These are phyloP conservation scores for Corydoras maculifer DNA, from an alignment of 2,113 vertebrate species.

Conservation along the genomic window DNA sequence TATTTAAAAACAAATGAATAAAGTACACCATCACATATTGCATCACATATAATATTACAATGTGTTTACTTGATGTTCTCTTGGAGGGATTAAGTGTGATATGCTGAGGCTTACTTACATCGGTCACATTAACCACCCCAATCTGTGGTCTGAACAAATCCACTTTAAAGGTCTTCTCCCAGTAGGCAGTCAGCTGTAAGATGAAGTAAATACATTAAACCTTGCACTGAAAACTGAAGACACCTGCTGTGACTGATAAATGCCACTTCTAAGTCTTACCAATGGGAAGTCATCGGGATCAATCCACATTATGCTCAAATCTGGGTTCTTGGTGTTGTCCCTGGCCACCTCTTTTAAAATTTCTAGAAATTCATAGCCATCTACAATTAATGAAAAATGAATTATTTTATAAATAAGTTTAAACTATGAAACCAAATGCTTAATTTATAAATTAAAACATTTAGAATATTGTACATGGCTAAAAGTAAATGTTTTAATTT, in stretches of 20 bases:
- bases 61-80: no score
- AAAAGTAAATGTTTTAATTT: no score
- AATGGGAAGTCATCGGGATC: slow-evolving; percentile 94
- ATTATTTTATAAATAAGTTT: not conserved
- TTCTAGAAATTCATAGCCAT: slow-evolving; percentile 95
- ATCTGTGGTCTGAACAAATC: slow-evolving; percentile 93
- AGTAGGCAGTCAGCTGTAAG: slow-evolving; percentile 88
- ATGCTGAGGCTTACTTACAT: slow-evolving; percentile 67
- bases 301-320: slow-evolving; percentile 94
- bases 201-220: not conserved
- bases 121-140: slow-evolving; percentile 93
- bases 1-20: no score
- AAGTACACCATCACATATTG: no score
- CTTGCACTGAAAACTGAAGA: not conserved
- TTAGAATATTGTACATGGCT: no score
- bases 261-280: slow-evolving; percentile 63
- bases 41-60: no score
- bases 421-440: not conserved
- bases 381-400: slow-evolving; percentile 57
- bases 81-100: no score
- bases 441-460: no score
- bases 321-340: slow-evolving; percentile 93
- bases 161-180: slow-evolving; percentile 96
- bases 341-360: slow-evolving; percentile 92
- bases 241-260: slow-evolving; percentile 3